phyloP scores from a whole-genome alignment of 1,140 invertebrate species.

The Amyelois transitella region DNA sequence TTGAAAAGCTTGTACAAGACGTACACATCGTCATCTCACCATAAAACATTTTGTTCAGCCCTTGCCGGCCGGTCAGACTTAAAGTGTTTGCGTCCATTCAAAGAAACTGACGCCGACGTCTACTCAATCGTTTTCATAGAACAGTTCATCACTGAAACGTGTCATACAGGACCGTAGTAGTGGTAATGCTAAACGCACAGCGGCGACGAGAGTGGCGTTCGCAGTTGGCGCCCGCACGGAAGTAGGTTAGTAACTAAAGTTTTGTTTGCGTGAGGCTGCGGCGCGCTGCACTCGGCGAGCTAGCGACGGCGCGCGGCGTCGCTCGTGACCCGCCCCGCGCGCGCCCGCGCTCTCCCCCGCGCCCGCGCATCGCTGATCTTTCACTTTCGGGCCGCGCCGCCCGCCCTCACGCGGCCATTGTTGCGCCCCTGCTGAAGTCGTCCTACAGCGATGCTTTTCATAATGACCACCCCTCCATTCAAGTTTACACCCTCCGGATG shows the following conservation, averaged over 20 bases:
- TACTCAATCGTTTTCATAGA: conserved; percentile 36
- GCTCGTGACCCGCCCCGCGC: conserved; percentile 20
- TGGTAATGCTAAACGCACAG: conserved; percentile 12
- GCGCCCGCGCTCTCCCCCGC: conserved; percentile 21
- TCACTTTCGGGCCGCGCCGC: conserved; percentile 39
- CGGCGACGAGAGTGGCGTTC: conserved; percentile 42
- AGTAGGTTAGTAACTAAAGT: conserved; percentile 74
- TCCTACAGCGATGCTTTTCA: conserved; percentile 18
- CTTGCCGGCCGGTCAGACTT: conserved; percentile 38
- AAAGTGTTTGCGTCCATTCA: conserved; percentile 55
- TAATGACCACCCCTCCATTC: conserved; percentile 24
- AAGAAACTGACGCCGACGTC: conserved; percentile 30
- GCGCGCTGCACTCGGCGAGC: conserved; percentile 56
- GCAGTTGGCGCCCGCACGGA: conserved; percentile 69
- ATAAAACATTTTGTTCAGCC: conserved; percentile 67
- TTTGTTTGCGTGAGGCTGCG: conserved; percentile 73
- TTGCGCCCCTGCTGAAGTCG: conserved; percentile 31
- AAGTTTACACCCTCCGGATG: conserved; percentile 6
- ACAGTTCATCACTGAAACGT: conserved; percentile 60
- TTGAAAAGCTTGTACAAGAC: conserved; percentile 50
- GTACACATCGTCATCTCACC: conserved; percentile 65
- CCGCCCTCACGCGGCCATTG: conserved; percentile 38
- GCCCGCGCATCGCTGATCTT: conserved; percentile 42
- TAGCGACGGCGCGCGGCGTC: conserved; percentile 41
- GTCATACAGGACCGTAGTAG: conserved; percentile 50